Evolutionary conservation across 2,113 vertebrate species (phyloP).

Genomic region (Pseudopodoces humilis): DNA sequence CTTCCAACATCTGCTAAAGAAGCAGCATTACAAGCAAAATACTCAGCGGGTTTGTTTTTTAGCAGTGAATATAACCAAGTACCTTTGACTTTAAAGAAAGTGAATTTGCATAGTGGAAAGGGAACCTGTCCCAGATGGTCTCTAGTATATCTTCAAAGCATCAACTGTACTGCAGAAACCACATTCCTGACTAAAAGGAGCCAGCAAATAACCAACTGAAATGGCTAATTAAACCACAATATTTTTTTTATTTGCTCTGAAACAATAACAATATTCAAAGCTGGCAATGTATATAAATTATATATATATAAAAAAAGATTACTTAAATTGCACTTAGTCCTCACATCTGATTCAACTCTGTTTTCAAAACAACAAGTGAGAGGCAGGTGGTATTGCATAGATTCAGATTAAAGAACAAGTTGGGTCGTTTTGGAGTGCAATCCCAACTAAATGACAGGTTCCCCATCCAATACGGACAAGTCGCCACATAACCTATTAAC

Average conservation of each 20-base stretch:
- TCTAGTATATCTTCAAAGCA: not conserved
- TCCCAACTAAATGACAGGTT: not conserved
- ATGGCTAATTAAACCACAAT: not conserved
- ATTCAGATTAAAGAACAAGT: not conserved
- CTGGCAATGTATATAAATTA: not conserved
- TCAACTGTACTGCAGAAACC: not conserved
- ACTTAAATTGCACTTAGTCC: not conserved
- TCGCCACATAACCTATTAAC: not conserved
- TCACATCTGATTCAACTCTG: not conserved
- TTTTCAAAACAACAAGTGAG: not conserved
- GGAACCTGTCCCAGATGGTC: not conserved
- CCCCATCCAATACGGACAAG: not conserved
- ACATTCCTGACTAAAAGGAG: not conserved
- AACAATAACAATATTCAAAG: not conserved
- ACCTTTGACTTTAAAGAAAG: not conserved
- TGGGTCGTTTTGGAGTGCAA: not conserved
- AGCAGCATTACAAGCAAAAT: not conserved
- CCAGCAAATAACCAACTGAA: not conserved
- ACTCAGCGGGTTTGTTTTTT: not conserved
- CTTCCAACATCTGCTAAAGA: not conserved
- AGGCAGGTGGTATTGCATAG: accelerated
- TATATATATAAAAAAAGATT: not conserved
- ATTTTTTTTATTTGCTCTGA: not conserved
- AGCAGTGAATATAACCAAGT: not conserved
- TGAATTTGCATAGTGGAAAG: not conserved